phyloP scores from a whole-genome alignment of 2,113 vertebrate species.

The Neolamprologus brichardi region DNA sequence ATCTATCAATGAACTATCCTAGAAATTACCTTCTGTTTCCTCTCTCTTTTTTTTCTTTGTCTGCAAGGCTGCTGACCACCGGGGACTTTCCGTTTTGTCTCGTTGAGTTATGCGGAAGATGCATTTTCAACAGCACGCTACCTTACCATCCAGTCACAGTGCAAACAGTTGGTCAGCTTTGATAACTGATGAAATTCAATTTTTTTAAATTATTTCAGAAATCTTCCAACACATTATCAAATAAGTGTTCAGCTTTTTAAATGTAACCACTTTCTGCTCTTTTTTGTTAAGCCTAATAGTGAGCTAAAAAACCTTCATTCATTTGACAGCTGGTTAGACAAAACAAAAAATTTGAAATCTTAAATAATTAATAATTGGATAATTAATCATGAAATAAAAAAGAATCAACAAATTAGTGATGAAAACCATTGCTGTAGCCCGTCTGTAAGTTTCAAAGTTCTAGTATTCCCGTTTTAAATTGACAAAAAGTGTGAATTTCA shows the following conservation, averaged over 20 bases:
- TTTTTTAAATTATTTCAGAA: background rate
- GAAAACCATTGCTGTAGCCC: background rate
- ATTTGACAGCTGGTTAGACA: background rate
- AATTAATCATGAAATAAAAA: background rate
- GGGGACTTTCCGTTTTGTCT: background rate
- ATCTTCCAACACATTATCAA: too few species aligned
- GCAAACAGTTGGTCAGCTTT: background rate
- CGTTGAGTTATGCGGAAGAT: rapidly evolving
- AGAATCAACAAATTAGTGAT: rapidly evolving
- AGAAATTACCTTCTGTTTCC: background rate
- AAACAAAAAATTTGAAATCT: background rate
- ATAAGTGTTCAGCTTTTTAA: background rate
- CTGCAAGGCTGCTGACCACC: background rate
- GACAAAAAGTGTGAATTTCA: background rate
- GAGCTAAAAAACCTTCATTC: background rate
- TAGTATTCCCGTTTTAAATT: background rate
- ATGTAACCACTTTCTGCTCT: background rate
- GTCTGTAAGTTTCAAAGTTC: background rate
- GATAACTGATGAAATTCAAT: background rate
- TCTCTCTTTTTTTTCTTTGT: background rate
- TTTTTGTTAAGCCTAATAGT: background rate
- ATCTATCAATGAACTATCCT: background rate
- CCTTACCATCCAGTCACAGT: background rate
- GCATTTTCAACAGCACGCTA: background rate
- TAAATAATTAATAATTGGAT: background rate